Base-by-base conservation (phyloP, 2,797 vertebrate genomes). In the Hoplostethus mediterraneus region DNA sequence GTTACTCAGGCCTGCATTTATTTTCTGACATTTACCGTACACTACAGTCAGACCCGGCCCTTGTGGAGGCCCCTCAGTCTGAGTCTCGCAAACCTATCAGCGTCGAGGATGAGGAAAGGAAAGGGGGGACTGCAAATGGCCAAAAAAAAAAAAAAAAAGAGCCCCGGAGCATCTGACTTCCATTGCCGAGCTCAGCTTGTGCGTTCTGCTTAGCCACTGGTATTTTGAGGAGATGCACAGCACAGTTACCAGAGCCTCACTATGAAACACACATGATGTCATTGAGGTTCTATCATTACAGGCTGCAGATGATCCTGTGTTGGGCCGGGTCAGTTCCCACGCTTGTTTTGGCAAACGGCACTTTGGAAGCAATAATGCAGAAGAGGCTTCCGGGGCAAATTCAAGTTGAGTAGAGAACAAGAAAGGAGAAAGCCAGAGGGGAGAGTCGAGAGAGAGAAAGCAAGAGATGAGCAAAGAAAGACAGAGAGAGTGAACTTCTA, bases 201-300 rank as follows among this genome's bases (percentile, higher is more conserved):
- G 93, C 90, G 92, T 93, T 94, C 90, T 77, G 79, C 77, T 89
- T 73, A 87, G 89, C 89, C 89, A 88, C 90, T 89, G 87, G 85
- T 84, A 90, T 89, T 92, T 83, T 83, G 82, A 90, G 80, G 88
- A 86, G 84, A 87, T 79, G 63, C 76, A 84, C 54, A 10, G 68
- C 54, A 47, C 83, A 25, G 78, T 88, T 87, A 91, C 71, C 88
- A 86, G 81, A 89, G 81, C 81, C 76, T 79, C 69, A 5, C 77
- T 75, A 77, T 77, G 71, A 81, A 87, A 90, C 75, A 79, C 71
- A 38, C 66, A 86, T 93, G 91, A 93, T 91, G 90, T 93, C 93
- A 94, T 85, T 84, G 91, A 93, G 86, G 90, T 88, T 93, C 85
- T 56, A 79, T 90, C 92, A 90, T 91, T 90, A 90, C 82, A 92